phyloP scores from a whole-genome alignment of 2,888 invertebrate species.

The Trachelus troglodyta region DNA sequence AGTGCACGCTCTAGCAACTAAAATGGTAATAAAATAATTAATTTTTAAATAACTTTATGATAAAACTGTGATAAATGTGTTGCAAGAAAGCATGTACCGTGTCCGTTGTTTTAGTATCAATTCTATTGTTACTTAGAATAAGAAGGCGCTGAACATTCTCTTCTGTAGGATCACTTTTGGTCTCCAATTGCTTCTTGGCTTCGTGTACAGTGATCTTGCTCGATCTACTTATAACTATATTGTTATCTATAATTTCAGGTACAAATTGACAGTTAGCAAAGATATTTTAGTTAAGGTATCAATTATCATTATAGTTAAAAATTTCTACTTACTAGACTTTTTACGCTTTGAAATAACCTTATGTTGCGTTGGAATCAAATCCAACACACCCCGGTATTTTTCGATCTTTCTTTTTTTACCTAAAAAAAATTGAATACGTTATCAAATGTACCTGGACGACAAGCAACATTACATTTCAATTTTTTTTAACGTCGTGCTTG shows the following conservation, averaged over 20 bases:
- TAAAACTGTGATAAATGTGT: neutral
- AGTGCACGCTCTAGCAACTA: constrained; percentile 72
- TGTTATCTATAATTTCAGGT: constrained; percentile 27
- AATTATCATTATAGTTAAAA: neutral
- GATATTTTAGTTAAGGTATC: constrained; percentile 18
- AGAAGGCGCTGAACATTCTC: constrained; percentile 69
- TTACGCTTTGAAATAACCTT: constrained; percentile 46
- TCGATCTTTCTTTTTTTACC: constrained; percentile 35
- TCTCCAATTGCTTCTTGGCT: constrained; percentile 44
- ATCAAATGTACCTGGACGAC: too few species aligned
- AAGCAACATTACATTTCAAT: too few species aligned
- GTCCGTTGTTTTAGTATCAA: constrained; percentile 62
- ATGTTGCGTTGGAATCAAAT: constrained; percentile 56
- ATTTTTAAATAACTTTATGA: neutral
- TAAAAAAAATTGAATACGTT: neutral
- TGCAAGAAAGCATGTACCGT: constrained; percentile 62
- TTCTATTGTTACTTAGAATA: constrained; percentile 65
- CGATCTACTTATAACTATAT: constrained; percentile 31
- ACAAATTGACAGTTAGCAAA: neutral
- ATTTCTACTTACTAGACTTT: constrained; percentile 46
- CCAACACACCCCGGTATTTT: constrained; percentile 51
- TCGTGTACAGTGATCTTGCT: constrained; percentile 50
- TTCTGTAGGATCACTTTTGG: constrained; percentile 58
- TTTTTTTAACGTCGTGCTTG: too few species aligned
- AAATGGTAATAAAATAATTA: neutral